phyloP scores from a whole-genome alignment of 2,888 invertebrate genomes.

The Troides helena region DNA sequence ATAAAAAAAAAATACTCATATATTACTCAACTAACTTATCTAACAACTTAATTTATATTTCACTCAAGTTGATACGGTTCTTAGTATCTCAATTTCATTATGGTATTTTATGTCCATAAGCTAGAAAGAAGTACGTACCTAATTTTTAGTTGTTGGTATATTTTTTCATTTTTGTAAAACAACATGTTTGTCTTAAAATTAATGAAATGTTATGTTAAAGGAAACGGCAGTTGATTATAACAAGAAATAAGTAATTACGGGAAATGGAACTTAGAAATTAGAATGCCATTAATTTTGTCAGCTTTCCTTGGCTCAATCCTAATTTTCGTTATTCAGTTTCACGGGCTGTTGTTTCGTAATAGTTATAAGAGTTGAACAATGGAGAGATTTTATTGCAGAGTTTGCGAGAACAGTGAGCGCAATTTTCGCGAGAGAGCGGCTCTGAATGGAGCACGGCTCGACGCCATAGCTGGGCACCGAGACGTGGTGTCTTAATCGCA shows the following conservation, averaged over 20 bases:
- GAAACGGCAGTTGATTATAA: background rate
- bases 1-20: too few species aligned
- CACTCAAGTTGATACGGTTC: too few species aligned
- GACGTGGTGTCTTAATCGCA: conserved; percentile 85
- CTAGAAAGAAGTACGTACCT: too few species aligned
- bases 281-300: conserved; percentile 2
- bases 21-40: too few species aligned
- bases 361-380: conserved; percentile 77
- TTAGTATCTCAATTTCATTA: too few species aligned
- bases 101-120: too few species aligned
- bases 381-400: conserved; percentile 64
- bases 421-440: conserved; percentile 74
- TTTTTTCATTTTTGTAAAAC: too few species aligned
- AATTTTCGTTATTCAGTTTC: conserved; percentile 58
- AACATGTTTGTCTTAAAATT: too few species aligned
- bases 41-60: too few species aligned
- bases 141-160: too few species aligned
- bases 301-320: conserved; percentile 29
- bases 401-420: conserved; percentile 66
- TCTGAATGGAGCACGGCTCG: conserved; percentile 62
- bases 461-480: conserved; percentile 81
- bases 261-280: background rate
- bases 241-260: background rate
- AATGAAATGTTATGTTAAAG: background rate
- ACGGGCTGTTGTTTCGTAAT: conserved; percentile 73